Conservation (phyloP, 2,797 vertebrate genomes). For the Eulemur coronatus region DNA sequence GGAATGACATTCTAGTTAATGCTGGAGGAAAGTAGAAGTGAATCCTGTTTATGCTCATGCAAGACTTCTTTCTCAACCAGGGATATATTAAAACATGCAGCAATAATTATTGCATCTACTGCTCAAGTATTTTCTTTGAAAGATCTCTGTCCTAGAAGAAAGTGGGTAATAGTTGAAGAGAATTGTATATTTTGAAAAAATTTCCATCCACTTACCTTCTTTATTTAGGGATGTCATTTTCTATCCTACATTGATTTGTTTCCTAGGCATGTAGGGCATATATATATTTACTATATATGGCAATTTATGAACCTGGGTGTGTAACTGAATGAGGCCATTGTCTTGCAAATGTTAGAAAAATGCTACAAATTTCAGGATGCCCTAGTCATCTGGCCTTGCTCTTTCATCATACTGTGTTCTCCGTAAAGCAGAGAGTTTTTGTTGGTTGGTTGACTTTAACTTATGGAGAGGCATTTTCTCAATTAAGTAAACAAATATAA, state of each 20-base stretch:
- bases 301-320: background rate
- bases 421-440: background rate
- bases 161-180: background rate
- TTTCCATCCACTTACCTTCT: background rate
- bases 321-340: background rate
- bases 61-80: background rate
- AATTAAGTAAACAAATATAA: background rate
- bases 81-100: background rate
- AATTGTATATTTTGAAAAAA: background rate
- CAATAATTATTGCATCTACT: background rate
- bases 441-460: background rate
- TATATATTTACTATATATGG: background rate
- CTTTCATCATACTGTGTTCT: background rate
- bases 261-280: background rate
- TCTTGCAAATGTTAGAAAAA: constrained; percentile 26
- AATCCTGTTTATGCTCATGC: background rate
- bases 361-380: background rate
- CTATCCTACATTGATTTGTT: constrained; percentile 12
- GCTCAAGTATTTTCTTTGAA: constrained; percentile 11
- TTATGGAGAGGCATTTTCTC: background rate
- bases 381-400: background rate
- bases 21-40: background rate
- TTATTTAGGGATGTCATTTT: constrained; percentile 22
- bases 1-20: background rate
- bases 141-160: background rate